Evolutionary conservation across 2,888 invertebrate species (phyloP).

Genomic region (Pollenia labialis): DNA sequence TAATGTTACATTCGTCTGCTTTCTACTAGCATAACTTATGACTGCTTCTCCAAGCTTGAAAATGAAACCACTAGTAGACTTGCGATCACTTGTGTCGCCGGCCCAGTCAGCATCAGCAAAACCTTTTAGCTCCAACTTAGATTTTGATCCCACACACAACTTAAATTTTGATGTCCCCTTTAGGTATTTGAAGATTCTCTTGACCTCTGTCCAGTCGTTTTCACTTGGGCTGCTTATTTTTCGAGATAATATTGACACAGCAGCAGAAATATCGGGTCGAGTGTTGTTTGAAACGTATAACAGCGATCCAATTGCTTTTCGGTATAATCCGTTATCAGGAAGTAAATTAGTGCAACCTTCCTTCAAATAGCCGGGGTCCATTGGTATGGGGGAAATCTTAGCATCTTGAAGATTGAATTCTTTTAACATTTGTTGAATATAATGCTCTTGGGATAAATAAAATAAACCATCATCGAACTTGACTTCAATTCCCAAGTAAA

Average conservation of each 20-base stretch:
- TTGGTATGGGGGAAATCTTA: too few species aligned
- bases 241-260: conserved; percentile 35
- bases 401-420: too few species aligned
- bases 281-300: too few species aligned
- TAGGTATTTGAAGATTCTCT: conserved; percentile 35
- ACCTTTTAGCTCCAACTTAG: background rate
- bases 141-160: conserved; percentile 39
- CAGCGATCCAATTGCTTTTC: too few species aligned
- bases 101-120: conserved; percentile 49
- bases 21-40: conserved; percentile 47
- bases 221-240: conserved; percentile 34
- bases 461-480: too few species aligned
- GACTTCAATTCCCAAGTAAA: too few species aligned
- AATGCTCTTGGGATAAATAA: too few species aligned
- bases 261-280: conserved; percentile 27
- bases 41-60: conserved; percentile 47
- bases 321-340: too few species aligned
- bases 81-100: conserved; percentile 20
- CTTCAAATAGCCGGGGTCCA: too few species aligned
- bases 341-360: too few species aligned
- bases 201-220: conserved; percentile 40
- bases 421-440: too few species aligned
- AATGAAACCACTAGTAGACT: conserved; percentile 26
- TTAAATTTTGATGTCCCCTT: conserved; percentile 27
- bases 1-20: conserved; percentile 32